Evolutionary conservation across 1,140 invertebrate genomes (phyloP).

Genomic region (Alviniconcha marisindica): DNA sequence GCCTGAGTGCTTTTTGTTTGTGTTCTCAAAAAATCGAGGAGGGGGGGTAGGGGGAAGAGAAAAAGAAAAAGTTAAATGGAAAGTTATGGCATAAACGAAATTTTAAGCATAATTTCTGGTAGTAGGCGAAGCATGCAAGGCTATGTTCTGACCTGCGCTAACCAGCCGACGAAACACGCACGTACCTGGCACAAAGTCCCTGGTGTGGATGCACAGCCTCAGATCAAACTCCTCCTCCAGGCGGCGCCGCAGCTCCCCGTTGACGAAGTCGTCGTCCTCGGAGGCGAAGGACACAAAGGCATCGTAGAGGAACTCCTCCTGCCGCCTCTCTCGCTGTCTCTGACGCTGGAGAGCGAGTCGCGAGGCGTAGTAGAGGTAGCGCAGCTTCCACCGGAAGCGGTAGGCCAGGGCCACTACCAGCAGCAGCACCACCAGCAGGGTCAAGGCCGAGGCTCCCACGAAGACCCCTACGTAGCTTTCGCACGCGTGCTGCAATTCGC

Average conservation of each 20-base stretch:
- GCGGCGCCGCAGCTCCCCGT: conserved; percentile 36
- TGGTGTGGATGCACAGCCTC: conserved; percentile 56
- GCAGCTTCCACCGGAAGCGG: conserved; percentile 55
- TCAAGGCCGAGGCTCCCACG: background rate
- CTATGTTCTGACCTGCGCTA: no score
- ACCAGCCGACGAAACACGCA: no score
- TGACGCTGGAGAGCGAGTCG: conserved; percentile 40
- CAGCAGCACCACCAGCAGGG: conserved; percentile 30
- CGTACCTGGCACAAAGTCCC: conserved; percentile 57
- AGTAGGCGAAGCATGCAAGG: no score
- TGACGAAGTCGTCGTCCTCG: conserved; percentile 48
- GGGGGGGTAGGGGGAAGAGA: no score
- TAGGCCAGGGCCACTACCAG: conserved; percentile 41
- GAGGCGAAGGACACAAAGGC: conserved; percentile 59
- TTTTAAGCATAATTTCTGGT: no score
- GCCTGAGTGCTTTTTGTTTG: background rate
- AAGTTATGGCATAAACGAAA: no score
- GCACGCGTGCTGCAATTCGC: conserved; percentile 42
- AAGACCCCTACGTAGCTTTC: conserved; percentile 34
- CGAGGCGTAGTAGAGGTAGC: conserved; percentile 59
- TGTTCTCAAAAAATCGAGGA: no score
- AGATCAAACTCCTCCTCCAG: conserved; percentile 48
- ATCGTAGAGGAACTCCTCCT: conserved; percentile 47
- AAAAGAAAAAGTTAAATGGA: no score
- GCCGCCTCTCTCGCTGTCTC: background rate